Evolutionary conservation across 2,888 invertebrate species (phyloP).

Genomic region (Limnephilus auricula): DNA sequence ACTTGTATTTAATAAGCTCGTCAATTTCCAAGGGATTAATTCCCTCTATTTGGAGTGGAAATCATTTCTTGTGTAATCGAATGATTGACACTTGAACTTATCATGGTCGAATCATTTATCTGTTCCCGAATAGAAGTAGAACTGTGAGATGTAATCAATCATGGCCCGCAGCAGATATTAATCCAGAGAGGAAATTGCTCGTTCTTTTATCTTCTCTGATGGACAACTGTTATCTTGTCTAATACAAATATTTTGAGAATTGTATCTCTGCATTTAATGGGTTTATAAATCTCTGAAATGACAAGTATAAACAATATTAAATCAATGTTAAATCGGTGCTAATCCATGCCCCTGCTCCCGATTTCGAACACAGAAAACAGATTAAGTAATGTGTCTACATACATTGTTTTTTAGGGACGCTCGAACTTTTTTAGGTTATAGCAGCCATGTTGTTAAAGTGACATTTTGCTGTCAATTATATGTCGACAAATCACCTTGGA

Average conservation of each 20-base stretch:
- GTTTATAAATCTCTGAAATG: background rate
- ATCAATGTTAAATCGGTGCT: background rate
- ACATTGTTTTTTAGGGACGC: no score
- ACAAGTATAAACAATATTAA: background rate
- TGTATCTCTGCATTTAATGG: background rate
- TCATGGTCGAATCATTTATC: constrained; percentile 11
- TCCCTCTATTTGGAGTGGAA: background rate
- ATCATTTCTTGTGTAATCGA: constrained; percentile 8
- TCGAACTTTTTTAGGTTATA: no score
- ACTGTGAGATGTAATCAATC: constrained; percentile 18
- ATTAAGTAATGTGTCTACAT: background rate
- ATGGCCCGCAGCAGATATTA: background rate
- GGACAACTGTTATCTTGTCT: background rate
- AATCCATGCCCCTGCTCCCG: background rate
- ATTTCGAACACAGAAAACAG: background rate
- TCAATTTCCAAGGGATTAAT: background rate
- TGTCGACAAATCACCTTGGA: no score
- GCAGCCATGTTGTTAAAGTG: no score
- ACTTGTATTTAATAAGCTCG: background rate
- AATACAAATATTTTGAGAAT: background rate
- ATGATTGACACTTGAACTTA: constrained; percentile 30
- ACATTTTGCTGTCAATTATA: no score
- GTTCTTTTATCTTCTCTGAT: constrained; percentile 1
- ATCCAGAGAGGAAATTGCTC: constrained; percentile 6
- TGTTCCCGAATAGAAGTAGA: background rate